Evolutionary conservation across 2,888 invertebrate genomes (phyloP), one percentile per base, ranked within the genome.

Genomic region (Iphiclides podalirius): DNA sequence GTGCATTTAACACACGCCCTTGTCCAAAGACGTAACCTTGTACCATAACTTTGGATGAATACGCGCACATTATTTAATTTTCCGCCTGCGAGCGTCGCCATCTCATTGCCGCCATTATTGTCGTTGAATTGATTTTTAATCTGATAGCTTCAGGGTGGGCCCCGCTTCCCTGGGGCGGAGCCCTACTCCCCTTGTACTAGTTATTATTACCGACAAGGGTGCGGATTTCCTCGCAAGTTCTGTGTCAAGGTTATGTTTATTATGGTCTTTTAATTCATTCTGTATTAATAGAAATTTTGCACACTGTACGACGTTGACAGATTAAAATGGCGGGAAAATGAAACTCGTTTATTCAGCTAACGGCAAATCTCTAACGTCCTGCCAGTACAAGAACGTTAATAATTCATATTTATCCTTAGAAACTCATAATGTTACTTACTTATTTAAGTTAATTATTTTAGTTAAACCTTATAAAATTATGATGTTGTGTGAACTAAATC

Each of bases 91-190:
- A n/a, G 31, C 31, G 31, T 31, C 31, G 6, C 31, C 31, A 31
- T 31, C 28, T 28, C 31, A 11, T 31, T 31, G 11, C 31, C 31
- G 31, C 31, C 12, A 16, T 45, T 38, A 37, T 47, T 16, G 35
- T 15, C 39, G 16, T 35, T 28, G 47, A 47, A 47, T 47, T 47
- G 47, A 40, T 34, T 47, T 47, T 47, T 40, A 47, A 47, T 47
- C 47, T 35, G 7, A 40, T 40, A 40, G 15, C 47, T 15, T 11
- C 28, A 23, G 43, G 43, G 43, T 36, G 43, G 42, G 13, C 14
- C 14, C 14, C 23, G 6, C n/a, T 23, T 16, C 23, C 15, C 11
- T 26, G 40, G 34, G 39, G 40, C n/a, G n/a, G n/a, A n/a, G n/a
- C n/a, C n/a, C n/a, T n/a, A n/a, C n/a, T n/a, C n/a, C 15, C 16